Evolutionary conservation across 1,140 invertebrate genomes (phyloP), one percentile per base, ranked within the genome.

Genomic region (Holotrichia oblita): DNA sequence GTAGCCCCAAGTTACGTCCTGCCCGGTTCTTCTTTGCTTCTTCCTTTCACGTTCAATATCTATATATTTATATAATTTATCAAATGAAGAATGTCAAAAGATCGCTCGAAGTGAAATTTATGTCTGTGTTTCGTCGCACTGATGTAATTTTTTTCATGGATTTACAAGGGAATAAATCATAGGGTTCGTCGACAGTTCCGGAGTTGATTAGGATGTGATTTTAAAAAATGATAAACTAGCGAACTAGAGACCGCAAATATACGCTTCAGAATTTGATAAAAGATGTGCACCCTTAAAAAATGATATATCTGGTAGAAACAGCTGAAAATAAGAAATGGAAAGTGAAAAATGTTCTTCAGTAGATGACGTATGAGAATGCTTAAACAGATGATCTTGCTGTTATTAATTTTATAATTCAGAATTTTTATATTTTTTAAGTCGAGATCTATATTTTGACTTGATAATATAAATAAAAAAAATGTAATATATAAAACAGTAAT

Each of bases 21-120:
- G 12, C 22, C 27, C 61, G 20, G 10, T 69, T 69, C 61, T 69
- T 24, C 6, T 34, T 20, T 27, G 20, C 61, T 24, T 9, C 8
- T 34, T 69, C 27, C 22, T 69, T 69, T 34, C 61, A 6, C 61
- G 20, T 69, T 22, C 61, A 34, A 69, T 69, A 22, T 17, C 61
- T 69, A 24, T 69, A 69, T 20, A 69, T 69, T 69, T 69, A 69
- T 69, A 34, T 69, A 69, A 69, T 69, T 10, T 69, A 69, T 69
- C 61, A 69, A 69, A 69, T 69, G 61, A 69, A 22, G 61, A 27
- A 69, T 22, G 22, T 27, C 61, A 34, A 22, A 69, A 9, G 61
- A 69, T 14, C 8, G 27, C 12, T 20, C 61, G 22, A 69, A 69
- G 20, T 69, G 61, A 69, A 69, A 69, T 69, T 69, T 69, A 69